Conservation (phyloP, 2,113 vertebrate species). For the Emydura subglobosa region DNA sequence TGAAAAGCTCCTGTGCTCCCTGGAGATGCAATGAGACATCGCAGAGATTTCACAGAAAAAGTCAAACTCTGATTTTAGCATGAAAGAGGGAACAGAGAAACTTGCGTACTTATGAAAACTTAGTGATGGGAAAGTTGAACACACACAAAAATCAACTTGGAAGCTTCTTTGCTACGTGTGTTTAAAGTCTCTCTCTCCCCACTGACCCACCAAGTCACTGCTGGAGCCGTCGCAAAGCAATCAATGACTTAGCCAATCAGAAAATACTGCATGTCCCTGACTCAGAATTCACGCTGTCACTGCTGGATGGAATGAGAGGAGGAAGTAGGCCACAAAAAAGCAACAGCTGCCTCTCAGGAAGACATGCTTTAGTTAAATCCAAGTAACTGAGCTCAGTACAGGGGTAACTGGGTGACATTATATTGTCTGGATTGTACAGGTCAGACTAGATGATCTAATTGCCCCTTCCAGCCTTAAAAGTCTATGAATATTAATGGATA, state of each 20-base stretch:
- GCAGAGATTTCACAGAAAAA: background rate
- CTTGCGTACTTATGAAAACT: fast-evolving
- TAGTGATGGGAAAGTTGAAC: fast-evolving
- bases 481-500: background rate
- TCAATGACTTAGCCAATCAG: background rate
- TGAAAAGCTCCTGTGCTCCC: background rate
- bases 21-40: background rate
- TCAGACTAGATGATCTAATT: background rate
- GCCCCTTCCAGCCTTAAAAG: background rate
- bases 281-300: background rate
- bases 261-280: background rate
- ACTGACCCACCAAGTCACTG: background rate
- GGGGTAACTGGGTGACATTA: background rate
- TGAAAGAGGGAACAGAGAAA: background rate
- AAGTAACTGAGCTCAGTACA: background rate
- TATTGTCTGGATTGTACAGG: fast-evolving
- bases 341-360: background rate
- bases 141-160: too few relatives aligned
- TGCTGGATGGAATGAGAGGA: background rate
- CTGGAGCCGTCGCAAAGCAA: background rate
- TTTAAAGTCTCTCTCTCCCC: background rate
- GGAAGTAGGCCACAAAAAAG: background rate
- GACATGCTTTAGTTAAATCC: background rate
- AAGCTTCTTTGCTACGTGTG: background rate
- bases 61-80: fast-evolving